phyloP scores from a whole-genome alignment of 2,797 vertebrate genomes.

The Phrynocephalus vlangalii region DNA sequence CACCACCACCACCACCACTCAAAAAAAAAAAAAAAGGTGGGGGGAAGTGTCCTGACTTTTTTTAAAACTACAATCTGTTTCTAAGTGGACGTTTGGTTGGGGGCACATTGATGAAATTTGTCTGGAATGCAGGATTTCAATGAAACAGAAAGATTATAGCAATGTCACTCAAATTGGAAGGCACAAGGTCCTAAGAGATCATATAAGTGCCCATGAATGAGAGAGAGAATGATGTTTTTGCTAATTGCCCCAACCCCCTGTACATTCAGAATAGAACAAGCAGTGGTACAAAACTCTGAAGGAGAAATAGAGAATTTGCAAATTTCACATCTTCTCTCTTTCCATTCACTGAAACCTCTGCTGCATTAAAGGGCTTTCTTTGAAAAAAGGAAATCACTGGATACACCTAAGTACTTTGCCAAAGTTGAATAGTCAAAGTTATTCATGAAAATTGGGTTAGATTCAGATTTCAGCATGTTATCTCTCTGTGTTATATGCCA shows the following conservation, averaged over 20 bases:
- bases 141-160: background rate
- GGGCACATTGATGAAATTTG: background rate
- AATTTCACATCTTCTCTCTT: background rate
- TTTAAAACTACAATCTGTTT: background rate
- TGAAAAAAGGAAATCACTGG: background rate
- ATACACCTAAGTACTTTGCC: background rate
- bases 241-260: too few relatives aligned
- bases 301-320: background rate
- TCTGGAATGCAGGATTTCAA: background rate
- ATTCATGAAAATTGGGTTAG: background rate
- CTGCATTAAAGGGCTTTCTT: background rate
- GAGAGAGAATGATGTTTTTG: too few relatives aligned
- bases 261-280: too few relatives aligned
- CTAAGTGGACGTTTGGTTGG: background rate
- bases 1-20: background rate
- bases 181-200: background rate
- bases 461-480: too few relatives aligned
- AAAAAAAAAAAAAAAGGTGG: conserved; percentile 16
- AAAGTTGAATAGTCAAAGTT: background rate
- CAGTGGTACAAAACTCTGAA: background rate
- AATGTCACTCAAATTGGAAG: background rate
- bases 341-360: background rate
- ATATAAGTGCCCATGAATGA: too few relatives aligned
- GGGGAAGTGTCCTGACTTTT: too few relatives aligned
- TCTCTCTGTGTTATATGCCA: too few relatives aligned